These are phyloP conservation scores for Dryoscopus gambensis DNA, from an alignment of 2,113 vertebrate species.

Conservation along the genomic window DNA sequence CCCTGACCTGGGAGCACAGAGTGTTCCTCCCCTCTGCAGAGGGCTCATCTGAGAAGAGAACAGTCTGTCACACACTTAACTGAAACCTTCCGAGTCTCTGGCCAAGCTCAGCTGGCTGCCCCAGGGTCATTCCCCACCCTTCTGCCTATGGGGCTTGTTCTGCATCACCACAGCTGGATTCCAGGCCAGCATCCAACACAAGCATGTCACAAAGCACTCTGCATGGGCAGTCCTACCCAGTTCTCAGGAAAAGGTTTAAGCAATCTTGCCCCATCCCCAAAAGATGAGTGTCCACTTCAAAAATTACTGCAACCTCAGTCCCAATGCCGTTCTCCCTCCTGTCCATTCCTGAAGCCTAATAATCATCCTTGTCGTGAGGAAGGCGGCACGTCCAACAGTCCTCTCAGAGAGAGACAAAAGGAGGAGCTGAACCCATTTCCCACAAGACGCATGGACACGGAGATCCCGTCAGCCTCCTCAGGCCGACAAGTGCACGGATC, in stretches of 20 bases:
- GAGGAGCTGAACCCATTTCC: not conserved
- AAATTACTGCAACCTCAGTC: not conserved
- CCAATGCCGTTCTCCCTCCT: not conserved
- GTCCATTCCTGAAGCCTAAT: not conserved
- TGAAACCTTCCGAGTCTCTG: not conserved
- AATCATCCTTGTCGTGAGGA: not conserved
- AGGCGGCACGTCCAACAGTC: not conserved
- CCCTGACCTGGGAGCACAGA: constrained; percentile 50
- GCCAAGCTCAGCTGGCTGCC: not conserved
- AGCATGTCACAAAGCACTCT: not conserved
- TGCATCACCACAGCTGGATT: not conserved
- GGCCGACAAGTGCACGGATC: not conserved
- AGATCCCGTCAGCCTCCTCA: not conserved
- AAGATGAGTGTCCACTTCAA: not conserved
- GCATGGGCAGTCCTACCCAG: not conserved
- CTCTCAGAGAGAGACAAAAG: not conserved
- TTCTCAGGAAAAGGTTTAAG: not conserved
- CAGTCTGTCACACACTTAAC: not conserved
- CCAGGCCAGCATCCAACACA: not conserved
- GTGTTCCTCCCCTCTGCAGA: constrained; percentile 27
- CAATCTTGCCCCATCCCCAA: not conserved
- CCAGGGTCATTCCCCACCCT: not conserved
- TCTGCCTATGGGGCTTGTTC: not conserved
- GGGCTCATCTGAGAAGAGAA: constrained; percentile 65
- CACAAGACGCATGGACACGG: not conserved